Conservation (phyloP, 2,888 invertebrate species). For the Anoplius nigerrimus region DNA sequence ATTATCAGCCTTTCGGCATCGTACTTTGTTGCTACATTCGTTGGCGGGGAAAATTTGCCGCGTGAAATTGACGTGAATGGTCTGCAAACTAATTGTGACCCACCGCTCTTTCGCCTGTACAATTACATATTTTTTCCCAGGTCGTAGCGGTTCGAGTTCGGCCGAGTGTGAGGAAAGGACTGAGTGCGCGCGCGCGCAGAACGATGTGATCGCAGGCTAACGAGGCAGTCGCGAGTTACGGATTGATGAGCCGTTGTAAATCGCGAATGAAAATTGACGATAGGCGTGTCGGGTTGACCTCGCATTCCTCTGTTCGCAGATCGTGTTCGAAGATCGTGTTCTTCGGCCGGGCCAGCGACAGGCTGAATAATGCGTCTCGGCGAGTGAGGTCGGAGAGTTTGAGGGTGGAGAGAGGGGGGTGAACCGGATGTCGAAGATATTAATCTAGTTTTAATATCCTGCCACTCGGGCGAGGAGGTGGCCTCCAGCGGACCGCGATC, state of each 20-base stretch:
- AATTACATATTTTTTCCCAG: no score
- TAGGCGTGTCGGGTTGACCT: neutral
- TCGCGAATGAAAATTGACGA: neutral
- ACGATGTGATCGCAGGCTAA: no score
- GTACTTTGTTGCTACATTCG: no score
- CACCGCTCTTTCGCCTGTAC: no score
- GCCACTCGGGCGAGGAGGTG: conserved; percentile 54
- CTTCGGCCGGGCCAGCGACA: neutral
- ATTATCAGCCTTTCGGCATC: neutral
- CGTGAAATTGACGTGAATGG: no score
- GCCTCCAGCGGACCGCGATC: conserved; percentile 27
- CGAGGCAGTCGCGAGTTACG: no score
- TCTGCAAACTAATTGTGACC: no score
- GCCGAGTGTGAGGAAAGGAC: no score
- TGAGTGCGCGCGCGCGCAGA: no score
- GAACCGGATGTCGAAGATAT: conserved; percentile 48
- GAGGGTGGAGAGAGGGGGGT: conserved; percentile 15
- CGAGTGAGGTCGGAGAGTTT: conserved; percentile 22
- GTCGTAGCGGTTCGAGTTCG: no score
- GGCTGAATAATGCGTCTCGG: conserved; percentile 22
- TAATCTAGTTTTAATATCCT: conserved; percentile 66
- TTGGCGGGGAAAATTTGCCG: no score
- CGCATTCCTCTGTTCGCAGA: neutral
- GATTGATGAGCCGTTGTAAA: neutral
- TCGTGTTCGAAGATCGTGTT: no score